Conservation (phyloP, 2,113 vertebrate species). For the Theristicus caerulescens region DNA sequence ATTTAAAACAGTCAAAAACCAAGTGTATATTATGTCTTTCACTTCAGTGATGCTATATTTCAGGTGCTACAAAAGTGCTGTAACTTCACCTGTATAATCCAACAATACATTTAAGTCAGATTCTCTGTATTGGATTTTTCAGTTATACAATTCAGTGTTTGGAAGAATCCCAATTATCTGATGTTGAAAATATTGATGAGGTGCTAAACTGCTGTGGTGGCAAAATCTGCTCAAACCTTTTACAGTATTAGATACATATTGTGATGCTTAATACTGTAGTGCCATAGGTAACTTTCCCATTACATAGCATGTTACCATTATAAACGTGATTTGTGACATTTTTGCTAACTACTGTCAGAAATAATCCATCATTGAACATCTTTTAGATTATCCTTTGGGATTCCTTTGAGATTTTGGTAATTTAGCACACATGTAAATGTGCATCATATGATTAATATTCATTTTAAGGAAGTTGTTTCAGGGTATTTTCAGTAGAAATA, state of each 20-base stretch:
- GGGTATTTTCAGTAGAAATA: background rate
- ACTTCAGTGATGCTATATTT: background rate
- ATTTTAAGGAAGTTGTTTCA: background rate
- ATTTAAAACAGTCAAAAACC: background rate
- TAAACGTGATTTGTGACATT: background rate
- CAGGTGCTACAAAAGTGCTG: background rate
- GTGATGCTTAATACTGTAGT: background rate
- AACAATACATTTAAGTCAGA: background rate
- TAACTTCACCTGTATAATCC: background rate
- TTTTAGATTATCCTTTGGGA: background rate
- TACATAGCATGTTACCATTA: background rate
- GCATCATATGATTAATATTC: background rate
- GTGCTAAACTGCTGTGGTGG: background rate
- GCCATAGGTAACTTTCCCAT: background rate
- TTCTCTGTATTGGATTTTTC: background rate
- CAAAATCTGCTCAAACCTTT: constrained; percentile 29
- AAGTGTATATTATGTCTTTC: background rate
- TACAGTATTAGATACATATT: background rate
- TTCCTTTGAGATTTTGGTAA: background rate
- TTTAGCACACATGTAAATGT: background rate
- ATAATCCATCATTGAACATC: background rate
- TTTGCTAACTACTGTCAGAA: background rate
- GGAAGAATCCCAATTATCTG: constrained; percentile 22
- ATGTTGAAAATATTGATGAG: constrained; percentile 41
- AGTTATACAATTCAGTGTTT: background rate